Conservation (phyloP, 2,113 vertebrate genomes). For the Benitochromis conjunctus region DNA sequence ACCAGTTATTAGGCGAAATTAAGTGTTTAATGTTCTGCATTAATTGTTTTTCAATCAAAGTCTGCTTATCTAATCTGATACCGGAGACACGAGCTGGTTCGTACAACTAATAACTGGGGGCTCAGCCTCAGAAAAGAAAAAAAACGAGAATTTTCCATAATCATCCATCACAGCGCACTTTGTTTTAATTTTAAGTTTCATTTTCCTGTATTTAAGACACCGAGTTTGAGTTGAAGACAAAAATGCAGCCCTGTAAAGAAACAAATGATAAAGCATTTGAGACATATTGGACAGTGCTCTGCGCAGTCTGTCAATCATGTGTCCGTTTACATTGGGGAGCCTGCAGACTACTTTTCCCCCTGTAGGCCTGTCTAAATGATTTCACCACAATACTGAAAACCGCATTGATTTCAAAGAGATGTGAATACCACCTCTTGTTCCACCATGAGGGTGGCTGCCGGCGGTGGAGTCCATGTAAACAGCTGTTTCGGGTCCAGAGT, state of each 20-base stretch:
- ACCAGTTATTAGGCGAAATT: background rate
- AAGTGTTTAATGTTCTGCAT: background rate
- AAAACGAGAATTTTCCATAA: background rate
- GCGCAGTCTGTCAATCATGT: background rate
- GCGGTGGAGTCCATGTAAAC: background rate
- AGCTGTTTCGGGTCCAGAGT: background rate
- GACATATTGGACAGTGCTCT: background rate
- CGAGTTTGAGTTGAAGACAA: background rate
- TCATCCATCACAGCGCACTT: background rate
- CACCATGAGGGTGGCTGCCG: background rate
- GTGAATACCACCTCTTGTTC: background rate
- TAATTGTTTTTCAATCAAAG: background rate
- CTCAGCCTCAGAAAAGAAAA: background rate
- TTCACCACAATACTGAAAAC: background rate
- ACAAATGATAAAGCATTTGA: background rate
- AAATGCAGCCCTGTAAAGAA: background rate
- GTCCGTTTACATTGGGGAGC: background rate
- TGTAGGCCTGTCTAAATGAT: background rate
- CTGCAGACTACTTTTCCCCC: background rate
- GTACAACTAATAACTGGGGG: background rate
- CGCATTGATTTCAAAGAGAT: background rate
- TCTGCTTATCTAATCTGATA: background rate
- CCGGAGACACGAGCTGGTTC: background rate
- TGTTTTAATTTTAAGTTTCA: background rate
- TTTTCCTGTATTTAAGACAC: background rate